Base-by-base conservation (phyloP, 2,797 vertebrate genomes). In the Sebastes itinus region DNA sequence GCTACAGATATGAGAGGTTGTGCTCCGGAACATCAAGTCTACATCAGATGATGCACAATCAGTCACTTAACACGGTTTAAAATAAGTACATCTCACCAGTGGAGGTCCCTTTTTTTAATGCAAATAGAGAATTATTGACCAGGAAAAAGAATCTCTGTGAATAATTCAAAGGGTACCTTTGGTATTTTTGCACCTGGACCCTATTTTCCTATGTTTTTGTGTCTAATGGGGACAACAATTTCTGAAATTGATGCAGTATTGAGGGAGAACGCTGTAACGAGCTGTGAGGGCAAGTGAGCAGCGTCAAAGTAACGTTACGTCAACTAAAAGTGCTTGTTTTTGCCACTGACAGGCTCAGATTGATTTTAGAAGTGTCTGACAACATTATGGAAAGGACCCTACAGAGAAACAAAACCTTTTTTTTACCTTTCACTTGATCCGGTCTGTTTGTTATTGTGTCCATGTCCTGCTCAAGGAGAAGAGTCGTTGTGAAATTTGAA, bases 21-120 rank as follows among this genome's bases (percentile, higher is more conserved):
- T 76, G 13, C 13, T 71, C 30, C 18, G 6, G 27, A 86, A 61
- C 35, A 84, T 65, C 60, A 71, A 1, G 42, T 46, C 42, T 46
- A 46, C 42, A 54, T 69, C 70, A 69, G 28, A 52, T 74, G 27
- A 64, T 70, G 2, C 56, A 65, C 23, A 79, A 78, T 71, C 70
- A 64, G 52, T 70, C 25, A 68, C 22, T 22, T 11, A 55, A 67
- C 8, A 56, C 18, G 35, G 7, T 59, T 68, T 33, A 13, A 42
- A 69, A 65, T 30, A 20, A 32, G 33, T 9, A 46, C 10, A 30
- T 76, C 49, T 69, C 25, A 72, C 56, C 3, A 8, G n/a, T 30
- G 3, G 5, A 46, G 1, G 2, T 18, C 3, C 9, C 22, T 38
- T 54, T n/a, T 16, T 23, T 56, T 35, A 25, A 46, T 63, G 64